These are phyloP conservation scores for Stylophora pistillata DNA, from an alignment of 64 coral and sea anemone species.

Conservation along the genomic window DNA sequence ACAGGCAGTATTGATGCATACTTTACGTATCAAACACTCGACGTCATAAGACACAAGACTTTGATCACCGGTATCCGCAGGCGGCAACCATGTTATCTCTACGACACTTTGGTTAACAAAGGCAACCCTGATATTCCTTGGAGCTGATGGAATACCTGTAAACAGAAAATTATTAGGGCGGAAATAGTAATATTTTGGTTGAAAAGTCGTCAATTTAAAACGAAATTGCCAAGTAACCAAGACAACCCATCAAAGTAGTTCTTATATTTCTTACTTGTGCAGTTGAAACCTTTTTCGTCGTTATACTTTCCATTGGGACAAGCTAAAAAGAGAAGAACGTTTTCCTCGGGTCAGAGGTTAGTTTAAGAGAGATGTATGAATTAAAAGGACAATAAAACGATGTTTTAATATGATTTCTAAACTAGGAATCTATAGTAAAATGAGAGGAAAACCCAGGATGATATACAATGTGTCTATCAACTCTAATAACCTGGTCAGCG, in stretches of 20 bases:
- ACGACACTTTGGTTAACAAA: conserved; percentile 10
- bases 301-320: background rate
- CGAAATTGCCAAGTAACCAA: background rate
- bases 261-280: background rate
- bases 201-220: background rate
- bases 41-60: background rate
- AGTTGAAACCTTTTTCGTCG: background rate
- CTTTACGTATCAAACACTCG: background rate
- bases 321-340: background rate
- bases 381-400: no score
- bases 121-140: background rate
- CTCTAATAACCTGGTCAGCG: no score
- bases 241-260: background rate
- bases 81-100: background rate
- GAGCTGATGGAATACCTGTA: background rate
- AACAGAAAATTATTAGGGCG: background rate
- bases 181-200: background rate
- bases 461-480: no score
- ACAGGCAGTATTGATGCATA: background rate
- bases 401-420: no score
- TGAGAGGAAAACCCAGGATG: no score
- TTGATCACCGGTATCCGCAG: background rate
- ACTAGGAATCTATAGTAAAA: no score
- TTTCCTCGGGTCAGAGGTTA: no score
- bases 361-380: no score